Percentiles rank a stretch among this genome's conserved stretches.
These are phyloP conservation scores for Zootoca vivipara DNA, from an alignment of 2,113 vertebrate genomes.

Conservation along the genomic window DNA sequence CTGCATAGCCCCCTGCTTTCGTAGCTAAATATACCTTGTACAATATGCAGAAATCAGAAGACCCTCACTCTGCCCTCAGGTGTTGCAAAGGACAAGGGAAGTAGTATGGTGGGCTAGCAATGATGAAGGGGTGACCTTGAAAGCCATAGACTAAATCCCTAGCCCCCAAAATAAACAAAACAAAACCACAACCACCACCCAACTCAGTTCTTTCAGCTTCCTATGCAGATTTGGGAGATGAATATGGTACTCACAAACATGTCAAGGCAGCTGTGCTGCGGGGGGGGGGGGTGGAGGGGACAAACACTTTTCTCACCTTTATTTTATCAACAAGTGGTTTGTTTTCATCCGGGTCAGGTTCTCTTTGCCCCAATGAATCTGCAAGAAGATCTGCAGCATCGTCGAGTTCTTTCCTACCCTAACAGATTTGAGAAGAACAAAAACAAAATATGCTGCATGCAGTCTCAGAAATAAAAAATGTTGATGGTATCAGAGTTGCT, in stretches of 20 bases:
- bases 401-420: slow-evolving; percentile 68
- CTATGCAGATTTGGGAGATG: fast-evolving
- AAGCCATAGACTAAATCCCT: not conserved
- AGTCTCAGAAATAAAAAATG: not conserved
- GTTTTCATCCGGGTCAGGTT: slow-evolving; percentile 76
- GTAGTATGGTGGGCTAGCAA: not conserved
- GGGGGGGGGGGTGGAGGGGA: not conserved
- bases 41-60: not conserved
- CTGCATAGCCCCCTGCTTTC: too few species aligned
- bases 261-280: fast-evolving
- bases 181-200: too few species aligned
- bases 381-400: slow-evolving; percentile 77
- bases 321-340: slow-evolving; percentile 79
- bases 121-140: not conserved
- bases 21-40: not conserved
- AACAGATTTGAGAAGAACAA: not conserved
- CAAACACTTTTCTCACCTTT: slow-evolving; percentile 69
- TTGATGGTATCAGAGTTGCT: not conserved
- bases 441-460: not conserved
- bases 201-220: not conserved
- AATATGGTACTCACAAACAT: fast-evolving
- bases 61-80: not conserved
- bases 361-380: slow-evolving; percentile 72
- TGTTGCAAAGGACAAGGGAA: not conserved
- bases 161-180: not conserved